These are phyloP conservation scores for Maccullochella peelii DNA, from an alignment of 2,113 vertebrate species.

Conservation along the genomic window DNA sequence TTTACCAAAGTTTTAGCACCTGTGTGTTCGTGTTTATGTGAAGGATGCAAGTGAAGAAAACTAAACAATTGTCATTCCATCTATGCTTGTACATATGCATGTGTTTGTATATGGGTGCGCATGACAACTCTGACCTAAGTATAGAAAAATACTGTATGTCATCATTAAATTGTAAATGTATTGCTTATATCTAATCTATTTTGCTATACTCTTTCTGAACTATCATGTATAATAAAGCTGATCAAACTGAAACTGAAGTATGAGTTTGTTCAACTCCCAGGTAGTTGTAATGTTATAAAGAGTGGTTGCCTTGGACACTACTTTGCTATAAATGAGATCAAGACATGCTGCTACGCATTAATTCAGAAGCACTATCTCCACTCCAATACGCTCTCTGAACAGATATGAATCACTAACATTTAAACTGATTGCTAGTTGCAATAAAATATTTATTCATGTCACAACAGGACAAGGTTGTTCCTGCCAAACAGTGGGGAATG, in stretches of 20 bases:
- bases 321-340: slow-evolving; percentile 7
- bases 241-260: slow-evolving; percentile 25
- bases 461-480: slow-evolving; percentile 46
- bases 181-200: background rate
- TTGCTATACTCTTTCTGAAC: background rate
- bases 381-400: slow-evolving; percentile 3
- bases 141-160: too few species aligned
- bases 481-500: slow-evolving; percentile 26
- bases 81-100: background rate
- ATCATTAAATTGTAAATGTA: background rate
- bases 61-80: slow-evolving; percentile 11
- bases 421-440: slow-evolving; percentile 34
- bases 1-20: background rate
- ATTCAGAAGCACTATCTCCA: background rate
- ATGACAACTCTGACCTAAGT: background rate
- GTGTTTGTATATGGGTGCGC: background rate
- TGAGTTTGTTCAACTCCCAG: background rate
- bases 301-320: background rate
- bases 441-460: slow-evolving; percentile 61
- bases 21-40: slow-evolving; percentile 11
- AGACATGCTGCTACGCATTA: slow-evolving; percentile 1
- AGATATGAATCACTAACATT: slow-evolving; percentile 55
- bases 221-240: background rate
- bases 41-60: background rate
- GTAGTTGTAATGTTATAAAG: background rate